These are phyloP conservation scores for Dicaeum eximium DNA, from an alignment of 2,113 vertebrate genomes.

Conservation along the genomic window DNA sequence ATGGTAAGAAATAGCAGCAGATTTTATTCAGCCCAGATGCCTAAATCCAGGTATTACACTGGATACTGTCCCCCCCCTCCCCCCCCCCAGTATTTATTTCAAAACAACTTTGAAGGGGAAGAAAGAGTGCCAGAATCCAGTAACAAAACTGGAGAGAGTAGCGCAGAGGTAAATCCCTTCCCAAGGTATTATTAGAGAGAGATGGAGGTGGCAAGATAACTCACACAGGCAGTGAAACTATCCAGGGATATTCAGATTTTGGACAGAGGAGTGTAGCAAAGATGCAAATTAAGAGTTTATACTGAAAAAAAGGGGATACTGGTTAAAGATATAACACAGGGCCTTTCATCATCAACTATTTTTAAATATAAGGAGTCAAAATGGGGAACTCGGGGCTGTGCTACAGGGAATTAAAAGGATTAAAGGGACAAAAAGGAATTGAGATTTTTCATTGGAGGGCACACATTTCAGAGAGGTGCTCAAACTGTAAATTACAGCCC, in stretches of 20 bases:
- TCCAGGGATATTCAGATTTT: not conserved
- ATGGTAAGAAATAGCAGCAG: not conserved
- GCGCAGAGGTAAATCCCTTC: not conserved
- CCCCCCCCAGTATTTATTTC: not conserved
- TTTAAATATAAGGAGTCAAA: not conserved
- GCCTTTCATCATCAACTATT: not conserved
- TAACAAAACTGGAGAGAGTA: not conserved
- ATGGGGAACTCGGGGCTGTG: not conserved
- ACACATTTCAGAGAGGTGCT: not conserved
- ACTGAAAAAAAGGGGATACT: rapidly evolving
- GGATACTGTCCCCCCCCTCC: not conserved
- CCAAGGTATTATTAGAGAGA: not conserved
- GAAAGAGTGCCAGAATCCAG: not conserved
- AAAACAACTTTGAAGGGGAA: not conserved
- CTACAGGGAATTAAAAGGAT: not conserved
- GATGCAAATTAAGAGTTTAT: not conserved
- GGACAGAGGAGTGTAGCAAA: not conserved
- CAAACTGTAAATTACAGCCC: not conserved
- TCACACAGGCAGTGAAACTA: not conserved
- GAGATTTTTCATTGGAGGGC: not conserved
- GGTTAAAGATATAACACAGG: not conserved
- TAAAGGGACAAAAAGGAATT: not conserved
- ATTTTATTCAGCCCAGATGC: not conserved
- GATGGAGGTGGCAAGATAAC: not conserved
- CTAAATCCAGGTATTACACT: not conserved